Evolutionary conservation across 2,797 vertebrate species (phyloP), one percentile per base, ranked within the genome.

Genomic region (Hypotaenidia philippensis): DNA sequence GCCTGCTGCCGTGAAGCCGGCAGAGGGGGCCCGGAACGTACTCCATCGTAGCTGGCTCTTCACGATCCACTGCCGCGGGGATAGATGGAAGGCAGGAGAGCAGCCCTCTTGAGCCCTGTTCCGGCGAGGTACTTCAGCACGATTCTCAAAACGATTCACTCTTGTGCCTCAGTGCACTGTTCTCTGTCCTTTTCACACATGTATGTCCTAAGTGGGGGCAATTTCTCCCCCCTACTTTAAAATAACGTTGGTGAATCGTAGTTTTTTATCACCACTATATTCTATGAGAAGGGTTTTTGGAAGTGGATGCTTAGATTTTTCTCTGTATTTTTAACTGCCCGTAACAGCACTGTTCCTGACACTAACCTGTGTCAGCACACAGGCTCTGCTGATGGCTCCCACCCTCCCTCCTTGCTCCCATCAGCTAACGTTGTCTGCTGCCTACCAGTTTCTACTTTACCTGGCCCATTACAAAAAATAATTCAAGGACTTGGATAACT

Each of bases 11-110:
- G 69, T 66, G 84, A 72, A 26, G 40, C 95, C 95, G 92, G 94
- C 83, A 97, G 96, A 94, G 94, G 94, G 94, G 64, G 94, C 94
- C 23, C 89, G 55, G 47, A 36, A 14, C 64, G 3, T 10, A 6
- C 3, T 1, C 12, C 38, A 36, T 63, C 2, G 1, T 27, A 16
- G 56, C 32, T 72, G 31, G 36, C 69, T 45, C 23, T 65, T 65
- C 38, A 7, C 22, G 10, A 32, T 29, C 40, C 31, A 0, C 34
- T 21, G 34, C n/a, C 31, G 1, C 44, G 45, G 2, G 6, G 70
- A 17, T 72, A 5, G 3, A 0, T 45, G 32, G 64, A 56, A 70
- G 31, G 21, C 40, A 41, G 66, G 18, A 72, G 50, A 74, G 20
- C 20, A 47, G 40, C 57, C 29, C 31, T 65, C 13, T 40, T 74